Evolutionary conservation across 2,888 invertebrate genomes (phyloP), one percentile per base, ranked within the genome.

Genomic region (Oscheius sp.): DNA sequence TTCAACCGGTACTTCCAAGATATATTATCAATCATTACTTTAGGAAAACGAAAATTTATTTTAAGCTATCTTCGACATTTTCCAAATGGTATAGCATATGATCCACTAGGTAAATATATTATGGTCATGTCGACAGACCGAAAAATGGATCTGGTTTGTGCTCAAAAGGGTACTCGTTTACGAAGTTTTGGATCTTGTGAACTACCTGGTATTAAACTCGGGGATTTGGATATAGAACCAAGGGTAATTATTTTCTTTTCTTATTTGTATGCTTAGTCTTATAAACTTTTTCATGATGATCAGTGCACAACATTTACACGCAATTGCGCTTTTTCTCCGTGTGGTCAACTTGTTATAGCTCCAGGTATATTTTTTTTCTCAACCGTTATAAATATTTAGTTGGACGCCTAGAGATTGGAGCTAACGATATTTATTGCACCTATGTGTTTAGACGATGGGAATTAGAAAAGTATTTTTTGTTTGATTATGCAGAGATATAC

Each of bases 221-320:
- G 67, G 12, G 17, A 51, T 0, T 28, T 69, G 1, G n/a, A 28
- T 24, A 22, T 75, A 44, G 73, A 73, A 36, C 57, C 61, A 30
- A 73, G 70, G 22, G 47, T 59, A n/a, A n/a, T n/a, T n/a, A n/a
- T n/a, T n/a, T n/a, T n/a, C n/a, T n/a, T 36, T 6, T 28, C 22
- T 5, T 14, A 2, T 44, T 33, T 54, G 24, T 32, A 14, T 45
- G 6, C 9, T 9, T 8, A 75, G 82, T 41, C 51, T 9, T 83
- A 81, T 67, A 77, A 92, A 36, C 88, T 94, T 49, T 95, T 92
- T 87, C 92, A 94, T 81, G 95, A 95, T 81, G 95, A 95, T 86
- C 94, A 94, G 0, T 89, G 95, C 75, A 93, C 94, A 87, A 94
- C 96, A 0, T 98, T 94, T 87, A 95, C 93, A 86, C 90, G 98